Evolutionary conservation across 2,113 vertebrate genomes (phyloP).

Genomic region (Tinamus guttatus): DNA sequence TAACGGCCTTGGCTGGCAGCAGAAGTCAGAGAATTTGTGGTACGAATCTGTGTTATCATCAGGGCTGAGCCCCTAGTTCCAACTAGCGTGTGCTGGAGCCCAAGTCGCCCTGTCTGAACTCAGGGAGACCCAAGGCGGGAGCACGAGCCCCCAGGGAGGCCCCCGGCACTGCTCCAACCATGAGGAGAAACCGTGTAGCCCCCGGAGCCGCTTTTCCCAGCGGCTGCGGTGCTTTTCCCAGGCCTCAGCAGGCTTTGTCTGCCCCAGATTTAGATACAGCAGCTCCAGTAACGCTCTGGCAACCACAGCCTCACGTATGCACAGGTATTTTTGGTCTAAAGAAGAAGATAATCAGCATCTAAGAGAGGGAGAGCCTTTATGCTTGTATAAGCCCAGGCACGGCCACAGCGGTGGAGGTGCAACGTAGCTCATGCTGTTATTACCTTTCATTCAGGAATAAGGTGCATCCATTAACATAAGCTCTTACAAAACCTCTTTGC

Average conservation of each 20-base stretch:
- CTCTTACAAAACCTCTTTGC: background rate
- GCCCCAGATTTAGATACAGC: background rate
- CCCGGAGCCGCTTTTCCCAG: background rate
- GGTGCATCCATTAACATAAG: background rate
- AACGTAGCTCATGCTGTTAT: background rate
- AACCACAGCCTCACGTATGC: background rate
- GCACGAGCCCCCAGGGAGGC: background rate
- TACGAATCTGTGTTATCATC: background rate
- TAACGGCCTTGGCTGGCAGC: background rate
- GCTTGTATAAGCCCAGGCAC: background rate
- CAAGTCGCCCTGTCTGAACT: background rate
- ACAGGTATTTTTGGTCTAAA: background rate
- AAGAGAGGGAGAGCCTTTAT: background rate
- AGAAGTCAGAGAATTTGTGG: background rate
- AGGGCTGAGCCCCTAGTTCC: background rate
- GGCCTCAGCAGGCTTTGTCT: background rate
- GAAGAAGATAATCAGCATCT: background rate
- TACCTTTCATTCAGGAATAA: background rate
- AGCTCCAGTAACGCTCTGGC: background rate
- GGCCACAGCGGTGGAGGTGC: background rate
- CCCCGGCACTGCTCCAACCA: background rate
- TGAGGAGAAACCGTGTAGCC: background rate
- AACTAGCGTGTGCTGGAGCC: background rate
- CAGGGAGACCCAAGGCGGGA: rapidly evolving
- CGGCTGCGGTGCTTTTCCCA: background rate